Percentiles rank a stretch among this genome's conserved stretches.
Evolutionary conservation across 35 echinoderm and acorn worm species (phyloP).

Genomic region (Apostichopus japonicus): DNA sequence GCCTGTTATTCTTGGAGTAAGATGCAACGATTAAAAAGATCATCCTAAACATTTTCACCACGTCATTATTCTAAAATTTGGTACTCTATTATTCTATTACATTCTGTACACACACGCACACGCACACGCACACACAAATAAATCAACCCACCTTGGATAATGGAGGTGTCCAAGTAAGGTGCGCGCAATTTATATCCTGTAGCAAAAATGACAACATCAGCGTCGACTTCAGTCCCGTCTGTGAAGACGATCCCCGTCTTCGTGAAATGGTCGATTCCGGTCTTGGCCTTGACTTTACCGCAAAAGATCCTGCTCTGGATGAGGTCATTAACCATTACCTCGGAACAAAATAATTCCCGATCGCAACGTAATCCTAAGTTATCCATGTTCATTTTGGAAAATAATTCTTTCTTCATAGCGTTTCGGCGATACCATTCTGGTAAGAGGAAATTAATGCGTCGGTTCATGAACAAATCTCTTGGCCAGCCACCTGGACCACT

Average conservation of each 20-base stretch:
- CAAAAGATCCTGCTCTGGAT: conserved; percentile 76
- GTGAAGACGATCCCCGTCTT: conserved; percentile 71
- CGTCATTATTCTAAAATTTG: too few relatives aligned
- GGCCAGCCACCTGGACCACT: conserved; percentile 68
- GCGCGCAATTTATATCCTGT: conserved; percentile 77
- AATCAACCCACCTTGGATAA: conserved; percentile 67
- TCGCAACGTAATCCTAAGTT: conserved; percentile 68
- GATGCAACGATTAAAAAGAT: too few relatives aligned
- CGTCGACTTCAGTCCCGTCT: conserved; percentile 71
- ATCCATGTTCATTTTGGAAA: conserved; percentile 62
- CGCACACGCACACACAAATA: background rate
- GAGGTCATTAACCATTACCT: conserved; percentile 87
- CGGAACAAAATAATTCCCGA: conserved; percentile 67
- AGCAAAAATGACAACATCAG: conserved; percentile 83
- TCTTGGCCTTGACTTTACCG: conserved; percentile 72
- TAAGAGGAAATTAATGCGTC: conserved; percentile 59
- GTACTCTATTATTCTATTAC: too few relatives aligned
- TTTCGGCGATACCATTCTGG: conserved; percentile 50
- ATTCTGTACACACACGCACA: too few relatives aligned
- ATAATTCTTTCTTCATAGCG: conserved; percentile 41
- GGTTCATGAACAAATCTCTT: conserved; percentile 60
- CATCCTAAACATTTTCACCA: too few relatives aligned
- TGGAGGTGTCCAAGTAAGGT: conserved; percentile 64
- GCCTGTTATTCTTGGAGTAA: too few relatives aligned
- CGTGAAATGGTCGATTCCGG: conserved; percentile 75